These are phyloP conservation scores for Hipposideros armiger DNA, from an alignment of 2,113 vertebrate genomes.

Conservation along the genomic window DNA sequence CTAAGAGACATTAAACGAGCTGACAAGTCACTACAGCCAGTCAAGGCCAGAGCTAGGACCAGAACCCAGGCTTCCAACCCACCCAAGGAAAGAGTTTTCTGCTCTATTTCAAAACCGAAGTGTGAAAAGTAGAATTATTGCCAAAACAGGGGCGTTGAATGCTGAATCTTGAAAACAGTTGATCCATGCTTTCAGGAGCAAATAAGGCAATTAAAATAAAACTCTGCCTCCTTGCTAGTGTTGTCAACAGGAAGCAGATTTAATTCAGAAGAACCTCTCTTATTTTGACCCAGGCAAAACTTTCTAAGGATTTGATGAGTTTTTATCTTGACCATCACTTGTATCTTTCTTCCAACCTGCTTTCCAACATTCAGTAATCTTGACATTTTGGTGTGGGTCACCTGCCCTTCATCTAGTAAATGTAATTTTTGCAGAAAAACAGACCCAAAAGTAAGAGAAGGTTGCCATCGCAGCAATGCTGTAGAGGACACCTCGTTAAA, in stretches of 20 bases:
- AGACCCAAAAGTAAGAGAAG: neutral
- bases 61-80: neutral
- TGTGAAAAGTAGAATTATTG: neutral
- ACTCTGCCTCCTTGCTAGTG: neutral
- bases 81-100: neutral
- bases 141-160: neutral
- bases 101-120: neutral
- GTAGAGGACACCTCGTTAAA: neutral
- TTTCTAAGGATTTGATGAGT: neutral
- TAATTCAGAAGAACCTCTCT: neutral
- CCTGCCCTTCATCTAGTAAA: neutral
- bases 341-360: neutral
- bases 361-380: constrained; percentile 31
- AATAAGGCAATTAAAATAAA: constrained; percentile 47
- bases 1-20: neutral
- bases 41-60: neutral
- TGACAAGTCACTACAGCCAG: neutral
- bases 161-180: constrained; percentile 40
- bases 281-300: neutral
- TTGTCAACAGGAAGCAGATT: neutral
- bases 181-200: neutral
- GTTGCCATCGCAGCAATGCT: neutral
- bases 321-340: neutral
- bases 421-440: constrained; percentile 33
- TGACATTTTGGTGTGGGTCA: neutral